Percentiles rank a stretch among this genome's conserved stretches.
phyloP scores from a whole-genome alignment of 1,140 invertebrate species.

The Rhyacophila brunnea region DNA sequence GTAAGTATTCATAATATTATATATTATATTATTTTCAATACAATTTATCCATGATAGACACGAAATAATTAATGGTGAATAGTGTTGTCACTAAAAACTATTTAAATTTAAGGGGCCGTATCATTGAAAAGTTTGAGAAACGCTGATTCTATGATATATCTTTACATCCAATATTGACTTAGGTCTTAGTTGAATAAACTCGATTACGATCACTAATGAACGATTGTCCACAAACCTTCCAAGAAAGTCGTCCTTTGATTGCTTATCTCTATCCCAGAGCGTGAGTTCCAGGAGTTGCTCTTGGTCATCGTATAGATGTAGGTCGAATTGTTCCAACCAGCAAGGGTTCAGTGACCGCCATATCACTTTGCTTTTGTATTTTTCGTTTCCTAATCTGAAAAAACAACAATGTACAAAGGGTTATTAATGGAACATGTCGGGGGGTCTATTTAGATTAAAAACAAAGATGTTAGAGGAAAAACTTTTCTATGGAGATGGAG shows the following conservation, averaged over 20 bases:
- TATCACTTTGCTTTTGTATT: slow-evolving; percentile 95
- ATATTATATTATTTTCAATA: too few species aligned
- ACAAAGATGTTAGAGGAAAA: not conserved
- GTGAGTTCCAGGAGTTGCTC: slow-evolving; percentile 86
- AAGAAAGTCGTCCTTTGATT: slow-evolving; percentile 83
- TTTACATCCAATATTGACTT: too few species aligned
- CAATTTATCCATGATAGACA: too few species aligned
- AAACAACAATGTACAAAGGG: not conserved
- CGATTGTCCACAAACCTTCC: slow-evolving; percentile 57
- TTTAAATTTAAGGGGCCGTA: too few species aligned
- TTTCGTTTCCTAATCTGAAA: slow-evolving; percentile 89
- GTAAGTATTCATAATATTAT: too few species aligned
- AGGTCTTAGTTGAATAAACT: too few species aligned
- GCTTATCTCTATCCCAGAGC: slow-evolving; percentile 85
- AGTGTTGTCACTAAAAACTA: too few species aligned
- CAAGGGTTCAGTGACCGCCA: slow-evolving; percentile 81
- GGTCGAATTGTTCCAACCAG: slow-evolving; percentile 97
- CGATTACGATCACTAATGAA: too few species aligned
- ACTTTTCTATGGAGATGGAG: not conserved
- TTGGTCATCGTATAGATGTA: slow-evolving; percentile 91
- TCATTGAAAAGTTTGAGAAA: too few species aligned
- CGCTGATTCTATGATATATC: too few species aligned
- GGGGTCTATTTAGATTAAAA: not conserved
- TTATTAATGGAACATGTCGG: not conserved
- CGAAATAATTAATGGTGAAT: too few species aligned